Conservation (phyloP, 2,797 vertebrate species). For the Moxostoma hubbsi region DNA sequence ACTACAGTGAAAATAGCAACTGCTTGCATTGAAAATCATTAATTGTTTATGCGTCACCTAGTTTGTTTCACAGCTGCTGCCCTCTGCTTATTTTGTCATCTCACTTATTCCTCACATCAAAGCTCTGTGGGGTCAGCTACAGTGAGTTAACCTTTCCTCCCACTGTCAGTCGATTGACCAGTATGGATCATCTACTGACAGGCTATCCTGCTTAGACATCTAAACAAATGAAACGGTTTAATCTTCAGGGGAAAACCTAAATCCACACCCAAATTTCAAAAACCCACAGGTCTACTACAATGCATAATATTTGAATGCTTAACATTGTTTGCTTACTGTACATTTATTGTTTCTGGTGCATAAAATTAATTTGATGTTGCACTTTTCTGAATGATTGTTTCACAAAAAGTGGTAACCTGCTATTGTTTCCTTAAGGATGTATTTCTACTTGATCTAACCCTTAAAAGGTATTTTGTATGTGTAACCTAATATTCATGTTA, state of each 20-base stretch:
- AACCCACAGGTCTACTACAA: no score
- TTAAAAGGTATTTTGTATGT: no score
- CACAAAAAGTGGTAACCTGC: no score
- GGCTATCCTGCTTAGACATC: constrained; percentile 17
- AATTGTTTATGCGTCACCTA: constrained; percentile 67
- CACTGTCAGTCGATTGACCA: constrained; percentile 12
- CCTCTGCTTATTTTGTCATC: constrained; percentile 21
- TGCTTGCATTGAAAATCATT: constrained; percentile 52
- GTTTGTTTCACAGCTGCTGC: constrained; percentile 47
- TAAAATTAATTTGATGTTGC: no score
- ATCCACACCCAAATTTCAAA: background rate
- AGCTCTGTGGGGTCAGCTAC: constrained; percentile 36
- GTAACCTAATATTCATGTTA: no score
- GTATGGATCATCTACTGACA: constrained; percentile 13
- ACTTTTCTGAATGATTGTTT: no score
- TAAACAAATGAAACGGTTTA: background rate
- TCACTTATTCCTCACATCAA: constrained; percentile 26
- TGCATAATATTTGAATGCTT: background rate
- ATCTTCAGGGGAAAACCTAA: background rate
- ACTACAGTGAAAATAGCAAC: constrained; percentile 40
- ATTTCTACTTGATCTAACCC: no score
- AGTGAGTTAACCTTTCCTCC: constrained; percentile 30
- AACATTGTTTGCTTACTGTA: no score
- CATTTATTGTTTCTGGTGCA: no score
- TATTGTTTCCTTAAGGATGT: no score